These are phyloP conservation scores for Epinotia ramella DNA, from an alignment of 2,888 invertebrate species.

Conservation along the genomic window DNA sequence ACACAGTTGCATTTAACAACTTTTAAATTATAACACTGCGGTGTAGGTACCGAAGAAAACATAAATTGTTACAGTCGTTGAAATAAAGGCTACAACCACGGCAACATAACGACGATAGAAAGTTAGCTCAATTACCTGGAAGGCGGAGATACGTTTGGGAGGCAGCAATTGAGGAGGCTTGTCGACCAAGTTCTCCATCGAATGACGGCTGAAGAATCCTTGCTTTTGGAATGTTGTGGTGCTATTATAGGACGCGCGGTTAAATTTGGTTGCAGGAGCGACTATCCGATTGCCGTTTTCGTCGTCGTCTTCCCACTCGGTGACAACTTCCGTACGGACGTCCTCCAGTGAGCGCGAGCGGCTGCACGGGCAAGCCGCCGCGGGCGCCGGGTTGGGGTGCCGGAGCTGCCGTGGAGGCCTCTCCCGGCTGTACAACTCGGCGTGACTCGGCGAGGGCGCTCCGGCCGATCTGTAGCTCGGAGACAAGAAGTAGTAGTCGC, in stretches of 20 bases:
- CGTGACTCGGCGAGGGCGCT: slow-evolving; percentile 79
- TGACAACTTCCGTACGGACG: slow-evolving; percentile 87
- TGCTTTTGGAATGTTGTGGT: slow-evolving; percentile 75
- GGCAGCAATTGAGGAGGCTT: slow-evolving; percentile 80
- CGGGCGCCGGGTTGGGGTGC: slow-evolving; percentile 63
- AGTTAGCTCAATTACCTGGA: slow-evolving; percentile 81
- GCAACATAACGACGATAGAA: slow-evolving; percentile 68
- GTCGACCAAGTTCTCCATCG: slow-evolving; percentile 89
- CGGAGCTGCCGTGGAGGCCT: slow-evolving; percentile 77
- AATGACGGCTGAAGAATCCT: slow-evolving; percentile 85
- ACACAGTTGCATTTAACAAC: slow-evolving; percentile 50
- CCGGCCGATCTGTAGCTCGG: slow-evolving; percentile 89
- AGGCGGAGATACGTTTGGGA: slow-evolving; percentile 82
- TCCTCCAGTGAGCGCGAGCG: slow-evolving; percentile 90
- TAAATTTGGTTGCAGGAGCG: slow-evolving; percentile 80
- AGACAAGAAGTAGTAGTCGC: slow-evolving; percentile 87
- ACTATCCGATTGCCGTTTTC: slow-evolving; percentile 87
- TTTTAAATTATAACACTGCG: slow-evolving; percentile 49
- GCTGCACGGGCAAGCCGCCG: slow-evolving; percentile 85
- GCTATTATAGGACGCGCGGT: slow-evolving; percentile 72
- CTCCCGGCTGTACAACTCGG: slow-evolving; percentile 72
- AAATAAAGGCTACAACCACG: slow-evolving; percentile 61
- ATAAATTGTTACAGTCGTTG: slow-evolving; percentile 49
- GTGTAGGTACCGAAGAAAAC: slow-evolving; percentile 51
- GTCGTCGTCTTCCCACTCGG: slow-evolving; percentile 87